phyloP scores from a whole-genome alignment of 2,888 invertebrate genomes.

The Willowsia nigromaculata region DNA sequence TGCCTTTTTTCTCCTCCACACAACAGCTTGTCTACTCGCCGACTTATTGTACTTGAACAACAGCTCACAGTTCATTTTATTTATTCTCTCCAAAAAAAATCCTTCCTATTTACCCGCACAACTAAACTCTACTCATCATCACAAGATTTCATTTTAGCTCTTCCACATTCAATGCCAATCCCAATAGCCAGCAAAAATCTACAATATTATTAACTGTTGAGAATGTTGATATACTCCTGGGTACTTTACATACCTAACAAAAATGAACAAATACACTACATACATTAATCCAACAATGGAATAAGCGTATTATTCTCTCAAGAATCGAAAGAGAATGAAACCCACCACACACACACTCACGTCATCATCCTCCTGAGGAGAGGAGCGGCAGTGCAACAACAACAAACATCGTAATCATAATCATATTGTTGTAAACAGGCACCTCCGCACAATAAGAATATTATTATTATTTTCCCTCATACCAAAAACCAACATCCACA shows the following conservation, averaged over 20 bases:
- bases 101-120: not conserved
- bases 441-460: slow-evolving; percentile 68
- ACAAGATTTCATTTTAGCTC: slow-evolving; percentile 29
- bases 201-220: too few relatives aligned
- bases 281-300: not conserved
- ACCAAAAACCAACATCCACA: slow-evolving; percentile 22
- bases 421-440: slow-evolving; percentile 60
- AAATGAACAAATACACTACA: not conserved
- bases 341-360: slow-evolving; percentile 15
- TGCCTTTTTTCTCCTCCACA: not conserved
- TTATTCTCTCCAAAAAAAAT: slow-evolving; percentile 6
- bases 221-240: too few relatives aligned
- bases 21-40: slow-evolving; percentile 13
- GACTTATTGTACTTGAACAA: slow-evolving; percentile 14
- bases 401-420: slow-evolving; percentile 32
- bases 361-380: slow-evolving; percentile 7
- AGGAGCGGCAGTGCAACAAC: not conserved
- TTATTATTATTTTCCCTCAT: not conserved
- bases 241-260: too few relatives aligned
- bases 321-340: not conserved
- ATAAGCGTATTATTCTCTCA: slow-evolving; percentile 23
- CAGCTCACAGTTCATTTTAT: not conserved
- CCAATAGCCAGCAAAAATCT: too few relatives aligned
- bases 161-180: slow-evolving; percentile 19
- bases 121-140: not conserved